A percentile compares a stretch with the other conserved stretches of the same genome.
Conservation (phyloP, 2,888 invertebrate species). For the Agrenia bidenticulata region DNA sequence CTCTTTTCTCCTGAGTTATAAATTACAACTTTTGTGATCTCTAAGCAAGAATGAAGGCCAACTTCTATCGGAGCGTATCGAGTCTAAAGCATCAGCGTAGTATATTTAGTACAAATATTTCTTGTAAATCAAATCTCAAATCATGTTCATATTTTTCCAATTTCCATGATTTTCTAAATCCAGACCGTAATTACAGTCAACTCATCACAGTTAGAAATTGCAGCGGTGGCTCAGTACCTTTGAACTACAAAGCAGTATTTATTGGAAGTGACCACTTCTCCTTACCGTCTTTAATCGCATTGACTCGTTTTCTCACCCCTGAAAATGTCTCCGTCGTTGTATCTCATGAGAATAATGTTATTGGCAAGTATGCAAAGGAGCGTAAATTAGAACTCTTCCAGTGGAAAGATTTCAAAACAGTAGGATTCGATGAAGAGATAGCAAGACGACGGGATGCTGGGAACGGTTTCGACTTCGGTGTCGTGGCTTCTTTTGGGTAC, state of each 20-base stretch:
- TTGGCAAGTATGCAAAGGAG: slow-evolving; percentile 68
- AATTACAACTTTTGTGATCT: too few species aligned
- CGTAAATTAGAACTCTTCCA: slow-evolving; percentile 64
- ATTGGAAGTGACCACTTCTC: slow-evolving; percentile 86
- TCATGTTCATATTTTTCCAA: too few species aligned
- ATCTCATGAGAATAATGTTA: slow-evolving; percentile 62
- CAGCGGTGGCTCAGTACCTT: too few species aligned
- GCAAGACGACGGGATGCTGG: slow-evolving; percentile 59
- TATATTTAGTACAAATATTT: too few species aligned
- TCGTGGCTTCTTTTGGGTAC: slow-evolving; percentile 92
- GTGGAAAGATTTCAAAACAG: slow-evolving; percentile 61
- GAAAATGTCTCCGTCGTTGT: slow-evolving; percentile 43
- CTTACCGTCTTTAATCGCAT: slow-evolving; percentile 68
- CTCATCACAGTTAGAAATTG: too few species aligned
- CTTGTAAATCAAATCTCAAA: too few species aligned
- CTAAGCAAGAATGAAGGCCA: too few species aligned
- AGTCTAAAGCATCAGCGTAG: too few species aligned
- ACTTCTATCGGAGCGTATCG: too few species aligned
- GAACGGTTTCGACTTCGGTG: slow-evolving; percentile 73
- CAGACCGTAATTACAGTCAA: too few species aligned
- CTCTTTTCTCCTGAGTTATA: too few species aligned
- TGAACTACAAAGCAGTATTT: slow-evolving; percentile 64
- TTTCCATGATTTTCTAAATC: too few species aligned
- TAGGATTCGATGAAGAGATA: background rate
- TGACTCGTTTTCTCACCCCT: slow-evolving; percentile 55